Evolutionary conservation across 2,888 invertebrate species (phyloP).

Genomic region (Invenusta paracnida): DNA sequence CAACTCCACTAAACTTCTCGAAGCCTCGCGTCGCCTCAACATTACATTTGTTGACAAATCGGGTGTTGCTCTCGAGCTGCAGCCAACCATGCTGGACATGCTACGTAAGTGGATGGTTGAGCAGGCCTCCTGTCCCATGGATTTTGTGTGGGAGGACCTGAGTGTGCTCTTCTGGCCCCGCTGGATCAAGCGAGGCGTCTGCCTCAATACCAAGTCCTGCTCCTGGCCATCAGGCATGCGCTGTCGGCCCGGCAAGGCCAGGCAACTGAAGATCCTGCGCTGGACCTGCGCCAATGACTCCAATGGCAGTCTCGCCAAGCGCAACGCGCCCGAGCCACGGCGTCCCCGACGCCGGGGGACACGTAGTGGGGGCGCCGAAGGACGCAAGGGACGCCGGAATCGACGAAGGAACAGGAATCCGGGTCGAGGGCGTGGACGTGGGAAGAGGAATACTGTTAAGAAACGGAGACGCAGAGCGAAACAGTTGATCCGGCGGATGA

Average conservation of each 20-base stretch:
- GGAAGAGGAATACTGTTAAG: neutral
- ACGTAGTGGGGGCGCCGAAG: neutral
- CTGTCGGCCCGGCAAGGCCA: slow-evolving; percentile 53
- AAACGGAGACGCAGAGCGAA: neutral
- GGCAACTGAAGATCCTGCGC: slow-evolving; percentile 51
- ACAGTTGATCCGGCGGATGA: slow-evolving; percentile 19
- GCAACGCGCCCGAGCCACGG: neutral
- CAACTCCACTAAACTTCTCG: neutral
- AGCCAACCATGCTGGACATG: slow-evolving; percentile 2
- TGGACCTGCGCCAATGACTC: slow-evolving; percentile 53
- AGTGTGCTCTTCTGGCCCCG: slow-evolving; percentile 58
- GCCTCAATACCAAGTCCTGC: slow-evolving; percentile 51
- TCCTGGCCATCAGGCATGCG: slow-evolving; percentile 60
- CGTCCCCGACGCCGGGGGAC: neutral
- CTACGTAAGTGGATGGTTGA: slow-evolving; percentile 53
- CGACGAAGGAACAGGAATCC: neutral
- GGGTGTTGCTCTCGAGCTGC: slow-evolving; percentile 30
- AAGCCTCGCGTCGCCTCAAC: neutral
- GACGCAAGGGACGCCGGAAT: slow-evolving; percentile 1
- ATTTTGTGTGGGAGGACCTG: slow-evolving; percentile 55
- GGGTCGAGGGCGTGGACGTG: neutral
- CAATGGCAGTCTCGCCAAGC: neutral
- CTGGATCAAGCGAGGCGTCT: slow-evolving; percentile 54
- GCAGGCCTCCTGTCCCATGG: slow-evolving; percentile 51
- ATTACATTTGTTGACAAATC: slow-evolving; percentile 20